Evolutionary conservation across 2,888 invertebrate species (phyloP).

Genomic region (Eupithecia subfuscata): DNA sequence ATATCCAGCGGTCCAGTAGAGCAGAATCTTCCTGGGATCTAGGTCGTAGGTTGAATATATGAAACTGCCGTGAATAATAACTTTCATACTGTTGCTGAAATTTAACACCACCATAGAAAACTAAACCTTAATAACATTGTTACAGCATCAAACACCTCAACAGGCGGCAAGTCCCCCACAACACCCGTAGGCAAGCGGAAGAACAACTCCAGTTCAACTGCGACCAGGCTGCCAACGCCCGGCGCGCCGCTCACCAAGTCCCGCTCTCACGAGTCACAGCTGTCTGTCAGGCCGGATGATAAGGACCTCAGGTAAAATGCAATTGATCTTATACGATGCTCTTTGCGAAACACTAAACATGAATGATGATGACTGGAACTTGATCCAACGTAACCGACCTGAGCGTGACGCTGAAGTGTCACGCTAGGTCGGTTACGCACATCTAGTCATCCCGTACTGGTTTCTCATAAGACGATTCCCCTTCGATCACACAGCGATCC

Average conservation of each 20-base stretch:
- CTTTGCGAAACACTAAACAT: too few relatives aligned
- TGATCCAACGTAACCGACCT: background rate
- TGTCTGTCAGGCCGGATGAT: constrained; percentile 84
- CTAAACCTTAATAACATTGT: background rate
- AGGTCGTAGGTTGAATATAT: too few relatives aligned
- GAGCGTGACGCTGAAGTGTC: background rate
- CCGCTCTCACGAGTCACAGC: constrained; percentile 95
- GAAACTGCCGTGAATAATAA: too few relatives aligned
- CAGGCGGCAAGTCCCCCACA: constrained; percentile 88
- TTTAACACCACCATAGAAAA: background rate
- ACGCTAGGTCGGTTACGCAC: background rate
- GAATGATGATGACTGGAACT: background rate
- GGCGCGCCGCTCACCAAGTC: constrained; percentile 94
- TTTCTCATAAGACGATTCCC: background rate
- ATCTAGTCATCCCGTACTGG: background rate
- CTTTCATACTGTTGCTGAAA: background rate
- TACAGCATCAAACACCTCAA: constrained; percentile 29
- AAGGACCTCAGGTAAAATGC: constrained; percentile 71
- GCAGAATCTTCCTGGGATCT: too few relatives aligned
- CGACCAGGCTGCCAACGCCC: constrained; percentile 88
- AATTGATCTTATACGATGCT: background rate
- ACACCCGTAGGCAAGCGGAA: constrained; percentile 91
- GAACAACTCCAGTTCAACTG: constrained; percentile 78
- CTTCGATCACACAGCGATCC: background rate
- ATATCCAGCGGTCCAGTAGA: too few relatives aligned